A percentile compares a stretch with the other conserved stretches of the same genome.
These are phyloP conservation scores for Drosophila sp. DNA, from an alignment of 1,140 invertebrate genomes.

Conservation along the genomic window DNA sequence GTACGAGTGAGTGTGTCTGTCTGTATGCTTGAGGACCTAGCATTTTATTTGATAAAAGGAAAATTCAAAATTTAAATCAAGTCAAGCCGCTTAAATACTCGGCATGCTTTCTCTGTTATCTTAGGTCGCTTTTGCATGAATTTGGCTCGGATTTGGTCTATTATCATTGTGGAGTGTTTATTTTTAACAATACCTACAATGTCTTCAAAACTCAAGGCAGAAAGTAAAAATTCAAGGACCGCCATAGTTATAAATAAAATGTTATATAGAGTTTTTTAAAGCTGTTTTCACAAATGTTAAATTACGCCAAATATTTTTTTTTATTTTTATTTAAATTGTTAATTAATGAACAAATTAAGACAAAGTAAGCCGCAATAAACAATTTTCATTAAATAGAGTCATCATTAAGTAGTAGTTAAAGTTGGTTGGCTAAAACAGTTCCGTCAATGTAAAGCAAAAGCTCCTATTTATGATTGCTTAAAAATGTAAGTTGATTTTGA, in stretches of 20 bases:
- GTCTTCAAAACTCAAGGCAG: slow-evolving; percentile 8
- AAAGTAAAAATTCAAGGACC: too few species aligned
- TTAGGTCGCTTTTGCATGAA: slow-evolving; percentile 26
- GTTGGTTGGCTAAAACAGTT: too few species aligned
- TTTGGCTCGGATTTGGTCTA: slow-evolving; percentile 25
- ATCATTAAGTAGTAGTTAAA: too few species aligned
- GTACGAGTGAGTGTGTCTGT: slow-evolving; percentile 16
- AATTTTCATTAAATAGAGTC: too few species aligned
- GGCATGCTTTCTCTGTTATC: slow-evolving; percentile 54
- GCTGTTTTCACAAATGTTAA: too few species aligned
- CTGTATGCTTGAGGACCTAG: slow-evolving; percentile 24
- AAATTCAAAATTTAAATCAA: slow-evolving; percentile 73
- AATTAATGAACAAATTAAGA: too few species aligned
- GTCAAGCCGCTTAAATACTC: slow-evolving; percentile 64
- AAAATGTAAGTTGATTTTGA: slow-evolving; percentile 7
- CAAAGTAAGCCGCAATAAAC: too few species aligned
- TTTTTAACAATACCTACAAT: not conserved
- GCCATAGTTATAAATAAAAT: too few species aligned
- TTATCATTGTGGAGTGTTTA: slow-evolving; percentile 2
- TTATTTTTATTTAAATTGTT: too few species aligned
- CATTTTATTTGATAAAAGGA: slow-evolving; percentile 49
- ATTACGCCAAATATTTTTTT: too few species aligned
- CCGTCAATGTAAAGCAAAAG: too few species aligned
- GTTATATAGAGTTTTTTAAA: too few species aligned
- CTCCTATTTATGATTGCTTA: not conserved